Evolutionary conservation across 2,113 vertebrate species (phyloP).

Genomic region (Ranitomeya imitator): DNA sequence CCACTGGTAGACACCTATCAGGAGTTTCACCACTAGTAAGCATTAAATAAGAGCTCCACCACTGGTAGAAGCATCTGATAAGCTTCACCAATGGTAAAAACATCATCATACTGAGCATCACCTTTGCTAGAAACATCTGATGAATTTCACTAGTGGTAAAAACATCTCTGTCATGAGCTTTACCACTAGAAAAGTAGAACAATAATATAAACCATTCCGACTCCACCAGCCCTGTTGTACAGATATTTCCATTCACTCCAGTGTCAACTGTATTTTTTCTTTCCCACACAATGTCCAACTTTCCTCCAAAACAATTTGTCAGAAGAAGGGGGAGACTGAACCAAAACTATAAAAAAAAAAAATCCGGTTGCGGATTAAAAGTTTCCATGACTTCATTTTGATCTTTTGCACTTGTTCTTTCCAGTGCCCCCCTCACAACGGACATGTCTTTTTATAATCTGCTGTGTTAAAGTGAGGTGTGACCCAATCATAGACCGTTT

Average conservation of each 20-base stretch:
- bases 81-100: too few relatives aligned
- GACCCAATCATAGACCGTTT: background rate
- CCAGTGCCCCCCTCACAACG: background rate
- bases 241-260: background rate
- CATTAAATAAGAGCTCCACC: too few relatives aligned
- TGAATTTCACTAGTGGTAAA: too few relatives aligned
- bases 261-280: background rate
- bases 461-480: background rate
- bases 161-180: background rate
- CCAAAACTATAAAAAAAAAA: background rate
- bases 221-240: background rate
- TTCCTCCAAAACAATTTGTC: constrained; percentile 27
- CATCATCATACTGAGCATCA: too few relatives aligned
- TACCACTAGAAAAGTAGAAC: background rate
- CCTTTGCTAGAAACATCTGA: too few relatives aligned
- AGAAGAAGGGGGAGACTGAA: background rate
- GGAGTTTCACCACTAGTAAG: too few relatives aligned
- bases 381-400: constrained; percentile 19
- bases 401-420: background rate
- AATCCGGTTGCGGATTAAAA: constrained; percentile 21
- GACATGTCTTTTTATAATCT: background rate
- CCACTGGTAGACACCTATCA: too few relatives aligned
- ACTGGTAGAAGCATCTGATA: too few relatives aligned
- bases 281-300: background rate
- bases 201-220: too few relatives aligned